Evolutionary conservation across 2,888 invertebrate genomes (phyloP), one percentile per base, ranked within the genome.

Genomic region (Torymus auratus): DNA sequence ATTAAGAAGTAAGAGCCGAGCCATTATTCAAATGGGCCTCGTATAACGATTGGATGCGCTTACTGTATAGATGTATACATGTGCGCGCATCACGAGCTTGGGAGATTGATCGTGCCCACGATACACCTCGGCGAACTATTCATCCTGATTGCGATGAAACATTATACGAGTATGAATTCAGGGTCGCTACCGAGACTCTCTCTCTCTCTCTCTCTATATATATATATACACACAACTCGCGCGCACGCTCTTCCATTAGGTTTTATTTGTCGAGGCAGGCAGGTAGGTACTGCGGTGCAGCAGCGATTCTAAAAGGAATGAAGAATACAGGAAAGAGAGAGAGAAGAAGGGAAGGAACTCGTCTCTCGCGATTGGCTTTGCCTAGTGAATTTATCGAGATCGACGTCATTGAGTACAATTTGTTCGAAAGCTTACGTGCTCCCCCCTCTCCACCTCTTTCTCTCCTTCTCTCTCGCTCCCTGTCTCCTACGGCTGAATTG

Each of bases 301-400:
- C 55, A 11, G 60, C 61, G 23, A 62, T 55, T 5, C 17, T 41
- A 60, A 78, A 60, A 71, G 58, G n/a, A 64, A 64, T 11, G 52
- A 67, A 65, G 62, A 70, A 64, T 50, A 62, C 50, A 65, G 13
- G 17, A 15, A 62, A 62, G 71, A 2, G 53, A 58, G 41, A 52
- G 55, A 56, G 23, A 52, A 13, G 61, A 20, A 17, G 41, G 12
- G 15, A 15, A 53, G 69, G 11, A 17, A 11, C 55, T 41, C 69
- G 56, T 52, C 58, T 71, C 67, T 28, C 52, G 58, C 78, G 71
- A 78, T 78, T 78, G 71, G 71, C 62, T 78, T 78, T 78, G 72
- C 61, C 61, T 78, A 72, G 72, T 73, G 50, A 79, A 79, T 79
- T 79, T 73, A 79, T 79, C 73, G 72, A 68, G 73, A 79, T 69